These are phyloP conservation scores for Drosophila formosana DNA, from an alignment of 2,888 invertebrate species.

Conservation along the genomic window DNA sequence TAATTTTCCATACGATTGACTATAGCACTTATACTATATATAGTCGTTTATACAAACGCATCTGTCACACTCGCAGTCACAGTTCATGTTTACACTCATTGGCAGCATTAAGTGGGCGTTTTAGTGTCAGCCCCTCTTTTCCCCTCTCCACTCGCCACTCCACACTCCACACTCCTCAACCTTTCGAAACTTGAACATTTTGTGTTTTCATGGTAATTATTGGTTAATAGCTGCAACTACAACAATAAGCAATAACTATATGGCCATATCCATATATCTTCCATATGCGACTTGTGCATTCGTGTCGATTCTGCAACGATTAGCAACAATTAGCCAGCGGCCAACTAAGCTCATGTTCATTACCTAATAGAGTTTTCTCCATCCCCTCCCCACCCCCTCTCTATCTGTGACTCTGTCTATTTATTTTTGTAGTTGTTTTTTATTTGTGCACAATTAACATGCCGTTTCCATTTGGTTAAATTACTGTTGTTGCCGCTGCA, in stretches of 20 bases:
- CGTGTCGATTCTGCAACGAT: constrained; percentile 74
- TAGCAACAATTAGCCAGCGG: constrained; percentile 74
- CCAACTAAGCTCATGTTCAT: constrained; percentile 63
- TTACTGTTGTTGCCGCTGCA: constrained; percentile 30
- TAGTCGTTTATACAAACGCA: constrained; percentile 20
- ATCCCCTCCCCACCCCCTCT: neutral
- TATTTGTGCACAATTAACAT: constrained; percentile 68
- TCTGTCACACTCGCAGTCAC: constrained; percentile 33
- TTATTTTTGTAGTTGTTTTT: constrained; percentile 20
- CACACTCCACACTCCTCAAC: neutral
- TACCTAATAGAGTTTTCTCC: constrained; percentile 68
- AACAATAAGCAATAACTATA: constrained; percentile 12
- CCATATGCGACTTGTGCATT: constrained; percentile 32
- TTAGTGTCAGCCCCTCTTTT: constrained; percentile 28
- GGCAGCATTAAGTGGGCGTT: constrained; percentile 55
- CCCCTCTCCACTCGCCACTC: neutral
- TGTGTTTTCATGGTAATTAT: constrained; percentile 70
- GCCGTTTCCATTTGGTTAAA: constrained; percentile 64
- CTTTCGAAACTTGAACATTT: constrained; percentile 22
- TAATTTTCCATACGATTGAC: constrained; percentile 33
- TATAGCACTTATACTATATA: too few relatives aligned
- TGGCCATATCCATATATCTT: constrained; percentile 20
- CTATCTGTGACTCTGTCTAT: constrained; percentile 9
- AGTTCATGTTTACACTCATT: constrained; percentile 53
- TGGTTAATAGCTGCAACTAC: constrained; percentile 46